Evolutionary conservation across 2,888 invertebrate genomes (phyloP), one percentile per base, ranked within the genome.

Genomic region (Mythimna impura): DNA sequence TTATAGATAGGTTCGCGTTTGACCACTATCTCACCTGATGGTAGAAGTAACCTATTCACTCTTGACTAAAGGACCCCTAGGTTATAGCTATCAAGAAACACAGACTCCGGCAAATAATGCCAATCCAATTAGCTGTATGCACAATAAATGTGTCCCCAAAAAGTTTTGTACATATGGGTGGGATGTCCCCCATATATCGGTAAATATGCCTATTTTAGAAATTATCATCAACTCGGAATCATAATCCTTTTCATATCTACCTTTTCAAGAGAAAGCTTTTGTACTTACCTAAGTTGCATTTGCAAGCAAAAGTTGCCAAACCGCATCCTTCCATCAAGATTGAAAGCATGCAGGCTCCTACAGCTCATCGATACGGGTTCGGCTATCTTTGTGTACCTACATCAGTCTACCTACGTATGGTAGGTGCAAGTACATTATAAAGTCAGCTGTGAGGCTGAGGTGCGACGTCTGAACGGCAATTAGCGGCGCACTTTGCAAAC

Each of bases 401-500:
- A 47, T 20, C 47, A 52, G 65, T 52, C 36, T 66, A 70, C 36
- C 34, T 79, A 75, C 47, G 30, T 73, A 40, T 30, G 30, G 30
- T 30, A 4, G n/a, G 47, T 58, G 76, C 74, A 80, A 66, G 71
- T 81, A 73, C 30, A 77, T 73, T 88, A 89, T 88, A 90, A 90
- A 88, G 90, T 89, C 91, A 91, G 92, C 92, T 92, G 93, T 89
- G 89, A 90, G 91, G 88, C 87, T 89, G 90, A 92, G 91, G 89
- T 90, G 89, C 88, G 86, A 88, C 90, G 93, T 89, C 89, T 89
- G 90, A 91, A 86, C 88, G 87, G 93, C 94, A 95, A 95, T 95
- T 95, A 95, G 95, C 94, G 88, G 91, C 84, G 91, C 90, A 90
- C 91, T 93, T 91, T 85, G 94, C 94, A 95, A 94, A 95, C 91